phyloP scores from a whole-genome alignment of 2,888 invertebrate genomes.

The Schizaphis graminum region DNA sequence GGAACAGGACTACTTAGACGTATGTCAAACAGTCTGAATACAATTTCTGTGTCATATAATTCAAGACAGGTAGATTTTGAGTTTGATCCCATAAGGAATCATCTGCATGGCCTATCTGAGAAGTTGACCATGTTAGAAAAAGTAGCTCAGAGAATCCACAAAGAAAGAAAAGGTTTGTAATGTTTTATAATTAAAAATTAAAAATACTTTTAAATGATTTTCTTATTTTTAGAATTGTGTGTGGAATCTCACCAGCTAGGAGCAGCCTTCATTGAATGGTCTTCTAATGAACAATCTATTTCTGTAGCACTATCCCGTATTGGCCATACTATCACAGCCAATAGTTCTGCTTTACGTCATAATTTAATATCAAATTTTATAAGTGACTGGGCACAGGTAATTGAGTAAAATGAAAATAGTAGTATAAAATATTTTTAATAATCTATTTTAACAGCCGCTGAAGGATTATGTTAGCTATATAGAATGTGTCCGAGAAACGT shows the following conservation, averaged over 20 bases:
- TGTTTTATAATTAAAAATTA: neutral
- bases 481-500: conserved; percentile 78
- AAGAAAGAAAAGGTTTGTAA: conserved; percentile 75
- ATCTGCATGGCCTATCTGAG: conserved; percentile 76
- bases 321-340: conserved; percentile 60
- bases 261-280: conserved; percentile 63
- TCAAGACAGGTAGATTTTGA: conserved; percentile 76
- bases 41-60: conserved; percentile 73
- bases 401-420: neutral
- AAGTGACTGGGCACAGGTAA: conserved; percentile 61
- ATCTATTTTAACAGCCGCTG: conserved; percentile 70
- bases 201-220: neutral
- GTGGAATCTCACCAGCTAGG: conserved; percentile 62
- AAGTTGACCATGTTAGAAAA: conserved; percentile 77
- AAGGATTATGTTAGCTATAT: conserved; percentile 78
- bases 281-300: conserved; percentile 52
- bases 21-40: conserved; percentile 75
- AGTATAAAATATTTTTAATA: neutral
- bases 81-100: conserved; percentile 77
- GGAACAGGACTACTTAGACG: conserved; percentile 74
- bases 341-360: conserved; percentile 60
- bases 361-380: conserved; percentile 54
- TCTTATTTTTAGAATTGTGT: conserved; percentile 44
- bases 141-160: conserved; percentile 77
- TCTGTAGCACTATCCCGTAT: conserved; percentile 61